A percentile compares a stretch with the other conserved stretches of the same genome.
Evolutionary conservation across 2,113 vertebrate species (phyloP).

Genomic region (Nerophis ophidion): DNA sequence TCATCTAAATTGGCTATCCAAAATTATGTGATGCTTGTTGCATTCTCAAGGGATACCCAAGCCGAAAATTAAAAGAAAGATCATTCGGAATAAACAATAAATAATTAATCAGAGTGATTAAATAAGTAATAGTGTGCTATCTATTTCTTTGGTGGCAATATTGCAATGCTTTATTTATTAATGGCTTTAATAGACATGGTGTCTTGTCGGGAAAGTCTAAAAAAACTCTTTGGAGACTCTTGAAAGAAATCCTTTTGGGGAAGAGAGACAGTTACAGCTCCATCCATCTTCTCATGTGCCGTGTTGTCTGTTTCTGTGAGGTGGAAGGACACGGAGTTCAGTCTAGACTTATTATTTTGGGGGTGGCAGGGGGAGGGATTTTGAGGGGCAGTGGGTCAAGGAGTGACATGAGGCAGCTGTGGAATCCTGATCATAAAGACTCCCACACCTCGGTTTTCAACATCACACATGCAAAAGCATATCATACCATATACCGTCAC

Average conservation of each 20-base stretch:
- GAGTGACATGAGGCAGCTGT: conserved; percentile 72
- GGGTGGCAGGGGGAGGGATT: conserved; percentile 8
- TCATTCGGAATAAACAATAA: conserved; percentile 74
- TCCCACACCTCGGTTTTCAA: conserved; percentile 37
- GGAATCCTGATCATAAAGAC: conserved; percentile 55
- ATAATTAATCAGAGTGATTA: conserved; percentile 66
- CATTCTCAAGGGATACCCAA: conserved; percentile 60
- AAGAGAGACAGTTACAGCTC: conserved; percentile 54
- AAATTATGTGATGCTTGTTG: conserved; percentile 47
- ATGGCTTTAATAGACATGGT: conserved; percentile 62
- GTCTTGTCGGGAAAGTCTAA: conserved; percentile 54
- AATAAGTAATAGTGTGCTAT: conserved; percentile 75
- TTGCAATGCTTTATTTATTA: conserved; percentile 70
- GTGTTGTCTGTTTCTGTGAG: conserved; percentile 37
- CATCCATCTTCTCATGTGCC: conserved; percentile 39
- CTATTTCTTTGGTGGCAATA: conserved; percentile 71
- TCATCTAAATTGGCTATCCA: conserved; percentile 49
- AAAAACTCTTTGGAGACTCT: conserved; percentile 38
- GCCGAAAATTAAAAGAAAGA: conserved; percentile 62
- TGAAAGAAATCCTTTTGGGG: conserved; percentile 44
- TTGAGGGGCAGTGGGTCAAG: conserved; percentile 46
- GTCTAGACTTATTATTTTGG: conserved; percentile 66
- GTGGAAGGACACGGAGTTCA: conserved; percentile 32
- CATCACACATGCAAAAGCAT: conserved; percentile 26
- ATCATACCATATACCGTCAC: conserved; percentile 35